A percentile compares a stretch with the other conserved stretches of the same genome.
phyloP scores from a whole-genome alignment of 2,888 invertebrate species.

The Acronicta alni region DNA sequence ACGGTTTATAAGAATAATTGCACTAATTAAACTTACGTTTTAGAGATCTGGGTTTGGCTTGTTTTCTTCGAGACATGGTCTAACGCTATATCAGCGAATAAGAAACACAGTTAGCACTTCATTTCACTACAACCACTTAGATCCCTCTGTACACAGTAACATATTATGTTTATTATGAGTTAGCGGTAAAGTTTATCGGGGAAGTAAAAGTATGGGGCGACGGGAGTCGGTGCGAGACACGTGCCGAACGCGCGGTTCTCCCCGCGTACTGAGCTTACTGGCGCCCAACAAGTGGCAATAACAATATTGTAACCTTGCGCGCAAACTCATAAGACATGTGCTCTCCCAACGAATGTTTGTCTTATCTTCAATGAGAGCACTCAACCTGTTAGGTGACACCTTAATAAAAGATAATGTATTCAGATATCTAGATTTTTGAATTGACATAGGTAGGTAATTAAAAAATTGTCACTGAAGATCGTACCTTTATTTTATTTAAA shows the following conservation, averaged over 20 bases:
- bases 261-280: slow-evolving; percentile 84
- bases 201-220: slow-evolving; percentile 57
- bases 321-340: slow-evolving; percentile 80
- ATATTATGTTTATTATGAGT: slow-evolving; percentile 15
- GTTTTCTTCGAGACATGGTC: slow-evolving; percentile 91
- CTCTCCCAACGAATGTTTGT: slow-evolving; percentile 53
- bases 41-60: slow-evolving; percentile 92
- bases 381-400: slow-evolving; percentile 1
- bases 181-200: slow-evolving; percentile 75
- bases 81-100: slow-evolving; percentile 51
- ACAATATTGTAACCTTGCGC: slow-evolving; percentile 81
- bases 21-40: slow-evolving; percentile 89
- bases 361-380: slow-evolving; percentile 43
- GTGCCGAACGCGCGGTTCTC: slow-evolving; percentile 78
- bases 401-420: too few species aligned
- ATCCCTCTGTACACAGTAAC: slow-evolving; percentile 35
- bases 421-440: too few species aligned
- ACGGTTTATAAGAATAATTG: neutral
- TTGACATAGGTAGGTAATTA: too few species aligned
- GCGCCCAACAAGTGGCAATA: slow-evolving; percentile 89
- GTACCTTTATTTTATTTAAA: too few species aligned
- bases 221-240: slow-evolving; percentile 56
- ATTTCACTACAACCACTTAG: slow-evolving; percentile 49
- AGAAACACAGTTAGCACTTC: slow-evolving; percentile 33
- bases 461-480: too few species aligned